phyloP scores from a whole-genome alignment of 2,888 invertebrate genomes.

The Uropetala carovei region DNA sequence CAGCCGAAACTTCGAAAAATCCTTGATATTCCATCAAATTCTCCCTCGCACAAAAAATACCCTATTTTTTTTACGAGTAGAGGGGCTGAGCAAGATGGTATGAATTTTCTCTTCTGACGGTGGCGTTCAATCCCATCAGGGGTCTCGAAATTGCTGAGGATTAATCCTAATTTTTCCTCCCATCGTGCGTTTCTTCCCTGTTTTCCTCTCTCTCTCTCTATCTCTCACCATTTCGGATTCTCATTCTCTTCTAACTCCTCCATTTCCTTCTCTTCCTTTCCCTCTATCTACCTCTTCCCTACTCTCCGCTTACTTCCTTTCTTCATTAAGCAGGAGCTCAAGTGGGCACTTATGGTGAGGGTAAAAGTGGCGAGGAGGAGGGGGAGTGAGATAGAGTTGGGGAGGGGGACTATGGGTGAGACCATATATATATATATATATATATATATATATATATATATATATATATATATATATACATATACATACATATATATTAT shows the following conservation, averaged over 20 bases:
- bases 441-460: too few relatives aligned
- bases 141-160: slow-evolving; percentile 11
- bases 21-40: slow-evolving; percentile 28
- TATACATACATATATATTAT: too few relatives aligned
- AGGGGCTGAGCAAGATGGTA: not conserved
- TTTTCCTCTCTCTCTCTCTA: not conserved
- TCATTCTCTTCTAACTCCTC: not conserved
- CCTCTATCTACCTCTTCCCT: not conserved
- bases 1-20: not conserved
- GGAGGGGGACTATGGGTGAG: not conserved
- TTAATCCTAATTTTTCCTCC: slow-evolving; percentile 10
- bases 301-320: not conserved
- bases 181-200: not conserved
- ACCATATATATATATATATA: too few relatives aligned
- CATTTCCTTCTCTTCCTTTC: not conserved
- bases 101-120: not conserved
- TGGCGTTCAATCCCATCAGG: not conserved
- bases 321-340: slow-evolving; percentile 13
- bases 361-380: not conserved
- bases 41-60: not conserved
- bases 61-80: not conserved
- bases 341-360: slow-evolving; percentile 19
- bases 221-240: not conserved
- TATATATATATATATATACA: too few relatives aligned
- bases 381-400: not conserved